Evolutionary conservation across 1,140 invertebrate species (phyloP), one percentile per base, ranked within the genome.

Genomic region (Ylistrum balloti): DNA sequence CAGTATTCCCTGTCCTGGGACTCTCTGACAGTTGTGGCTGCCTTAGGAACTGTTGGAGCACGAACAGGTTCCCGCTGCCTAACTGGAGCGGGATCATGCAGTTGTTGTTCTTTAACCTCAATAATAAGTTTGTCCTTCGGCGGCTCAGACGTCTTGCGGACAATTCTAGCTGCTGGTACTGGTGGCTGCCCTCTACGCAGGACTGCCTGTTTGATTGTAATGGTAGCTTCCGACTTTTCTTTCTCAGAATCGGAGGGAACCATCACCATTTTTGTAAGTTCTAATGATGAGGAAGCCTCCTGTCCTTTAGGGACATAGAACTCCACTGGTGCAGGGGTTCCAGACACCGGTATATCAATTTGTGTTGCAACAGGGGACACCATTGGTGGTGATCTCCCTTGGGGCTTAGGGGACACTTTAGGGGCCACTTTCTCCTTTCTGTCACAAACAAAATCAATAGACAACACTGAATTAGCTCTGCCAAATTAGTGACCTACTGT

Each of bases 1-100:
- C 91, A 92, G 86, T 86, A 89, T 17, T 74, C 56, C 5, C 56
- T n/a, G 56, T 74, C 56, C 5, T 74, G 22, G 56, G n/a, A 28
- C 56, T 74, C 5, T 22, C 22, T 28, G 7, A 74, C 56, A 5
- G n/a, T 28, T 22, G 56, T 28, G 17, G 56, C 28, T 74, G 56
- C n/a, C 56, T 74, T 74, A 11, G 56, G 56, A 28, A 74, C 56
- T 28, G n/a, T 74, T 74, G 56, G 56, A 28, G 56, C 56, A 74
- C 56, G n/a, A 7, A 74, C 56, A 28, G 56, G 56, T 17, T 74
- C 56, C 22, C 56, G 56, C 56, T 74, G 56, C n/a, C n/a, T 74
- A 17, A 74, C 22, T 74, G 56, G 56, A 28, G 28, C 56, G 7
- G 56, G 56, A 5, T 74, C 56, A 28, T 74, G 56, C n/a, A 74